Conservation (phyloP, 2,797 vertebrate species). For the Microctenopoma steveboyesi region DNA sequence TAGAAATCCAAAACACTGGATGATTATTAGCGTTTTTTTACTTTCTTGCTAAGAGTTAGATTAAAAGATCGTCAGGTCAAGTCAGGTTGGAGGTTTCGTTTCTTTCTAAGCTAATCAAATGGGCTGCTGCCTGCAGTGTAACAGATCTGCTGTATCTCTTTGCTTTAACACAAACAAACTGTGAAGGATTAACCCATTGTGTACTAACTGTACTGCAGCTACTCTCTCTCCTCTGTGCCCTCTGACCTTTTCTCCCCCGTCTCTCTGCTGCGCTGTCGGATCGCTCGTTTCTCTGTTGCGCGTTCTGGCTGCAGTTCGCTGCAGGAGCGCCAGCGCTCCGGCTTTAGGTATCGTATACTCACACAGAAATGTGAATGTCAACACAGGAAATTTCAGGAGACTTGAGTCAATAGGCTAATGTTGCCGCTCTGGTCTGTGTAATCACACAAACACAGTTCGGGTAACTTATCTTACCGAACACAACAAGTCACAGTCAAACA, state of each 20-base stretch:
- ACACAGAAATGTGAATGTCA: conserved; percentile 34
- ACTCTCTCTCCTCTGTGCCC: conserved; percentile 36
- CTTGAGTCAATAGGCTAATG: neutral
- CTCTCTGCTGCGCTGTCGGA: conserved; percentile 38
- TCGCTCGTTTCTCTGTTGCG: conserved; percentile 66
- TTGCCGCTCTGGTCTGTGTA: conserved; percentile 11
- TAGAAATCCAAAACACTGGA: neutral
- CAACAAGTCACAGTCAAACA: conserved; percentile 24
- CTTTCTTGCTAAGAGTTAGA: neutral
- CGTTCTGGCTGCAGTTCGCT: conserved; percentile 89
- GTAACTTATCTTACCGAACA: neutral
- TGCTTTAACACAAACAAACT: neutral
- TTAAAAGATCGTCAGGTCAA: neutral
- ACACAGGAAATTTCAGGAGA: conserved; percentile 17
- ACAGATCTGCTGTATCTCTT: no score
- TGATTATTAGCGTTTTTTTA: neutral
- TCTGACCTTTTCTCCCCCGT: conserved; percentile 8
- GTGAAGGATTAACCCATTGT: conserved; percentile 19
- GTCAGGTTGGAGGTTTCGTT: no score
- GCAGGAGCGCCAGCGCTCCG: conserved; percentile 95
- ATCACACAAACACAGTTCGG: conserved; percentile 18
- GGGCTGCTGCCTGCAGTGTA: no score
- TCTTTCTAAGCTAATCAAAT: no score
- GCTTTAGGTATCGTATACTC: conserved; percentile 91
- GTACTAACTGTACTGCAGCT: conserved; percentile 49